Percentiles rank a stretch among this genome's conserved stretches.
Evolutionary conservation across 2,888 invertebrate genomes (phyloP).

Genomic region (Sarcophaga variegata): DNA sequence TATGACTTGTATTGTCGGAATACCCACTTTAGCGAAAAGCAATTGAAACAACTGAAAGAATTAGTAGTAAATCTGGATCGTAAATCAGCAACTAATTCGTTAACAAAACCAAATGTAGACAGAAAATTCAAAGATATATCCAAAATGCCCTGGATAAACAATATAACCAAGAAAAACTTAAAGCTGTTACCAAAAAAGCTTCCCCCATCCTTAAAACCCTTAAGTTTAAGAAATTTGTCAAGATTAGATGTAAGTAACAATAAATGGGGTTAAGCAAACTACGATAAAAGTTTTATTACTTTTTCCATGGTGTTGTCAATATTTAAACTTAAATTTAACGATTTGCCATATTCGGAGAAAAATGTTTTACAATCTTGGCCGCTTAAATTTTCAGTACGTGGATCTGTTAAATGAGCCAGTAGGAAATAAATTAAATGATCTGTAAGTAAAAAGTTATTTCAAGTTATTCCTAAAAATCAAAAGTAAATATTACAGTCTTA

Average conservation of each 20-base stretch:
- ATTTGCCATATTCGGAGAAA: slow-evolving; percentile 74
- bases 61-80: slow-evolving; percentile 60
- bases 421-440: slow-evolving; percentile 79
- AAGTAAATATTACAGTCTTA: slow-evolving; percentile 57
- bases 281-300: slow-evolving; percentile 72
- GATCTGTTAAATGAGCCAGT: slow-evolving; percentile 78
- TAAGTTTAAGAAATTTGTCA: slow-evolving; percentile 68
- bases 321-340: slow-evolving; percentile 73
- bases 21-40: slow-evolving; percentile 75
- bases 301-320: slow-evolving; percentile 76
- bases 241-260: slow-evolving; percentile 53
- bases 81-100: slow-evolving; percentile 26
- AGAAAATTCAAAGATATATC: background rate
- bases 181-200: slow-evolving; percentile 51
- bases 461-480: background rate
- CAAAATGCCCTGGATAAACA: slow-evolving; percentile 55
- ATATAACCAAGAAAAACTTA: slow-evolving; percentile 50
- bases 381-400: slow-evolving; percentile 76
- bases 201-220: slow-evolving; percentile 72
- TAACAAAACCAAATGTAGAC: background rate
- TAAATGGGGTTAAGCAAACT: slow-evolving; percentile 68
- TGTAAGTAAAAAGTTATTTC: slow-evolving; percentile 62
- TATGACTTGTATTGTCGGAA: slow-evolving; percentile 78
- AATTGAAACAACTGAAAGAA: slow-evolving; percentile 74
- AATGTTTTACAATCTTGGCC: slow-evolving; percentile 77